These are phyloP conservation scores for Patella depressa DNA, from an alignment of 2,888 invertebrate genomes.

Conservation along the genomic window DNA sequence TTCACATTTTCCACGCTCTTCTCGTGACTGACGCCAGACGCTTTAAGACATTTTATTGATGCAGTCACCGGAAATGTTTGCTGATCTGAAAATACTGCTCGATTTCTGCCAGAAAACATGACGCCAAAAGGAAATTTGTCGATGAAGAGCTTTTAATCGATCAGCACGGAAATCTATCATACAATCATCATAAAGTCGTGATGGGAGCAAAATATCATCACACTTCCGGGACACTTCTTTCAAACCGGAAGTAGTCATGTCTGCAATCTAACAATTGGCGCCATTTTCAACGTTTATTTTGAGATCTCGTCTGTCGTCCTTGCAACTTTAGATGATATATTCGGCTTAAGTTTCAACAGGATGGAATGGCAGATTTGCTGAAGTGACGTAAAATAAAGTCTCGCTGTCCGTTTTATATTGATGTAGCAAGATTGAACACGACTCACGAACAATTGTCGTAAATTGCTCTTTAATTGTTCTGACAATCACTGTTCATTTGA, in stretches of 20 bases:
- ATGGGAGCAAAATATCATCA: background rate
- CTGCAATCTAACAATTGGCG: constrained; percentile 14
- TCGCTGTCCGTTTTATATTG: no score
- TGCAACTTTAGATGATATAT: background rate
- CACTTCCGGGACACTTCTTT: constrained; percentile 17
- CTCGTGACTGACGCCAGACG: constrained; percentile 3
- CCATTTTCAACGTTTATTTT: constrained; percentile 18
- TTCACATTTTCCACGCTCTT: constrained; percentile 6
- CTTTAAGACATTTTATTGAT: constrained; percentile 1
- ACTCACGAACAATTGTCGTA: no score
- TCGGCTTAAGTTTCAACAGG: background rate
- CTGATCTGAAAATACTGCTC: background rate
- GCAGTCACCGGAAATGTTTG: background rate
- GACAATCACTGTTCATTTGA: no score
- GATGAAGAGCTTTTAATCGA: background rate
- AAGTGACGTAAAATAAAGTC: no score
- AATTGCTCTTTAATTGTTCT: no score
- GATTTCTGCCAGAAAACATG: background rate
- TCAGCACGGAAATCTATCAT: constrained; percentile 5
- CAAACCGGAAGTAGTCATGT: constrained; percentile 23
- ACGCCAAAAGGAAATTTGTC: constrained; percentile 9
- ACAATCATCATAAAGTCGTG: constrained; percentile 4
- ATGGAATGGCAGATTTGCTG: background rate
- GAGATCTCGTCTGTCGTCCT: background rate
- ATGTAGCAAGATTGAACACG: no score